Conservation (phyloP, 2,888 invertebrate genomes). For the Limulus polyphemus region DNA sequence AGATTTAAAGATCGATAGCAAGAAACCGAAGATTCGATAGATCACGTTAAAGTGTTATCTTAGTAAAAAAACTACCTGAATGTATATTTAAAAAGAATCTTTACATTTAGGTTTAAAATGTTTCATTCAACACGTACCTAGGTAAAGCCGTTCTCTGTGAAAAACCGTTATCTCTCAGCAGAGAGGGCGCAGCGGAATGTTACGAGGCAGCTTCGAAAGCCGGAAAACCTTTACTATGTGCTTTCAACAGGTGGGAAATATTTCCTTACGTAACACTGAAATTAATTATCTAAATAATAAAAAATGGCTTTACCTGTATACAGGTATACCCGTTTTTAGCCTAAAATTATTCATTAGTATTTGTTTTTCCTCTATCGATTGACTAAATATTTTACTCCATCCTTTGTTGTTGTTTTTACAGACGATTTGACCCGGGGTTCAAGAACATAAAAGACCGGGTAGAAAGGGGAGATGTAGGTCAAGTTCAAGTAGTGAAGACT, state of each 20-base stretch:
- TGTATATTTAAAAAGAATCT: no score
- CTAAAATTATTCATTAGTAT: no score
- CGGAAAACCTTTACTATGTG: constrained; percentile 47
- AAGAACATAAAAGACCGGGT: constrained; percentile 42
- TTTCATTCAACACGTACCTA: constrained; percentile 3
- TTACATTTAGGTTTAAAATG: not conserved
- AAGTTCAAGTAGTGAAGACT: constrained; percentile 50
- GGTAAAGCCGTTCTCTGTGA: constrained; percentile 54
- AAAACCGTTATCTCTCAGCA: constrained; percentile 51
- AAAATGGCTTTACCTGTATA: not conserved
- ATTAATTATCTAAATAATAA: no score
- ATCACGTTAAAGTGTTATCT: no score
- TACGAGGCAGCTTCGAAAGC: constrained; percentile 47
- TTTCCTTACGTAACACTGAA: no score
- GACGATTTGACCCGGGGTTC: constrained; percentile 53
- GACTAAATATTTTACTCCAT: not conserved
- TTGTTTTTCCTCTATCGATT: not conserved
- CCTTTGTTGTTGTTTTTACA: constrained; percentile 16
- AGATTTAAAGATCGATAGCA: no score
- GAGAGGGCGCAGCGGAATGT: constrained; percentile 44
- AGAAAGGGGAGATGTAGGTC: constrained; percentile 47
- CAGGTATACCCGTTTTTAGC: not conserved
- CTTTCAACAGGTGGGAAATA: constrained; percentile 46
- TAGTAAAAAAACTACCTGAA: no score
- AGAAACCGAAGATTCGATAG: no score